A percentile compares a stretch with the other conserved stretches of the same genome.
phyloP scores from a whole-genome alignment of 2,797 vertebrate species.

The Phrynocephalus guinanensis region DNA sequence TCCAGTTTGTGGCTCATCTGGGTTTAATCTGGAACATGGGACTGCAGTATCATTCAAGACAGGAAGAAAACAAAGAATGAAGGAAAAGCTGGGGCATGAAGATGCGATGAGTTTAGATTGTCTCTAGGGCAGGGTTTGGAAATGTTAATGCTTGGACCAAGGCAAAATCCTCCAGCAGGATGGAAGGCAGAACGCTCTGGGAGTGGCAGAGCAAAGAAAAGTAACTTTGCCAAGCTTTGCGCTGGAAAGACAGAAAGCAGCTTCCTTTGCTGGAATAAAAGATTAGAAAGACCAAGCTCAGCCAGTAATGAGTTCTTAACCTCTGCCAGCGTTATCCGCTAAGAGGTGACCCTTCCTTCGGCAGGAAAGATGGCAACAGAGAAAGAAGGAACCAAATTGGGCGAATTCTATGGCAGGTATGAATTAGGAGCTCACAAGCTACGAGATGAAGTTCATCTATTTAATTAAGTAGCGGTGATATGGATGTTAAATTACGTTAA shows the following conservation, averaged over 20 bases:
- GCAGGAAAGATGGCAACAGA: not conserved
- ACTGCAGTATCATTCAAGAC: not conserved
- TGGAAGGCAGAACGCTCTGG: too few species aligned
- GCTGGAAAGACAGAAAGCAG: too few species aligned
- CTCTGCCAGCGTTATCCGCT: not conserved
- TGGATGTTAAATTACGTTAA: conserved; percentile 76
- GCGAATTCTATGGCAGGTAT: not conserved
- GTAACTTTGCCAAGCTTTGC: not conserved
- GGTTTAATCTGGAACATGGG: not conserved
- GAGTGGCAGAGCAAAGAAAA: too few species aligned
- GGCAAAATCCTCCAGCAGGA: too few species aligned
- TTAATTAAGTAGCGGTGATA: conserved; percentile 77
- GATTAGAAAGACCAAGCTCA: not conserved
- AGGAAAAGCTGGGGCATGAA: not conserved
- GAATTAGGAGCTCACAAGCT: conserved; percentile 61
- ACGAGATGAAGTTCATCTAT: conserved; percentile 76
- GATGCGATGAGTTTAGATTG: not conserved
- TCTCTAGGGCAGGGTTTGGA: too few species aligned
- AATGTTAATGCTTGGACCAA: too few species aligned
- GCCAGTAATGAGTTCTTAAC: conserved; percentile 22
- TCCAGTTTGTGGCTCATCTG: not conserved
- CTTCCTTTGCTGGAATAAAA: not conserved
- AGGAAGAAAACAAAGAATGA: not conserved
- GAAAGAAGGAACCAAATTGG: not conserved
- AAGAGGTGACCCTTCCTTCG: not conserved